Conservation (phyloP, 1,140 invertebrate species). For the Batillaria attramentaria region DNA sequence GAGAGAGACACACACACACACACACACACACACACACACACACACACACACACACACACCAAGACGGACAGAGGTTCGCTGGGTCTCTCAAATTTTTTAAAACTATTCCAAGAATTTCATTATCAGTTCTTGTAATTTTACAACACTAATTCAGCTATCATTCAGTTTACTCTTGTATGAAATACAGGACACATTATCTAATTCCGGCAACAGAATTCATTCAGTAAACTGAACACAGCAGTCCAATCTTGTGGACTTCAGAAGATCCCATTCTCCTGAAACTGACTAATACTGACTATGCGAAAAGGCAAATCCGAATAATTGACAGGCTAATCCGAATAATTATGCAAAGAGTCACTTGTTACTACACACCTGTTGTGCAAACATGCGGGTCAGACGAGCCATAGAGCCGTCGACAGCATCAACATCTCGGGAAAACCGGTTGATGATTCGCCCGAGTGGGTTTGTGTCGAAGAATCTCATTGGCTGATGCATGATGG, state of each 20-base stretch:
- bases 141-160: too few relatives aligned
- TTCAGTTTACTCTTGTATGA: too few relatives aligned
- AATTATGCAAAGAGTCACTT: not conserved
- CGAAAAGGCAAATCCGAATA: too few relatives aligned
- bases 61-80: not conserved
- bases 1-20: not conserved
- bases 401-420: conserved; percentile 65
- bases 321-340: too few relatives aligned
- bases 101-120: too few relatives aligned
- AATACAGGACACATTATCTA: too few relatives aligned
- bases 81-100: not conserved
- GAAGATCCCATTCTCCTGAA: too few relatives aligned
- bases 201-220: too few relatives aligned
- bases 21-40: not conserved
- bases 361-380: conserved; percentile 63
- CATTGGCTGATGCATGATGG: conserved; percentile 75
- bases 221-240: too few relatives aligned
- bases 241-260: too few relatives aligned
- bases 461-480: conserved; percentile 78
- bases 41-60: conserved; percentile 20
- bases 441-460: conserved; percentile 75
- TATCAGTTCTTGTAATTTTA: too few relatives aligned
- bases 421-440: conserved; percentile 76
- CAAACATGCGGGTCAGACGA: conserved; percentile 53
- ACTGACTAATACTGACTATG: too few relatives aligned